Evolutionary conservation across 2,888 invertebrate genomes (phyloP), one percentile per base, ranked within the genome.

Genomic region (Phalera bucephala): DNA sequence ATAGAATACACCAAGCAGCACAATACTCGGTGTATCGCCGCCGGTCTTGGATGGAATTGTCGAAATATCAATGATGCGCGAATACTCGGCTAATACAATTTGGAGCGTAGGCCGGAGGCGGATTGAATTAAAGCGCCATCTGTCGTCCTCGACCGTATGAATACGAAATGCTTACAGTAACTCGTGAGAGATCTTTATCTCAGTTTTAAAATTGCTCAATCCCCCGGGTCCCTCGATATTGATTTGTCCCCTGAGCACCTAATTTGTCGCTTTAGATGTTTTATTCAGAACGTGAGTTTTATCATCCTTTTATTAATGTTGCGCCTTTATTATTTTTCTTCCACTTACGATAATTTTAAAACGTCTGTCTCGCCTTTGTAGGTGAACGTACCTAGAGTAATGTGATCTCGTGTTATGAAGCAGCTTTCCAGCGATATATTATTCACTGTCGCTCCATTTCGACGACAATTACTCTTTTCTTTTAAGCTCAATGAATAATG

Each of bases 51-150:
- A 77, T 72, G 65, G 58, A 85, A 80, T 80, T 76, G 83, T 82
- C 80, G 80, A 88, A 89, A 90, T 88, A 86, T 88, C 89, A 87
- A 85, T 87, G 89, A 89, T 86, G 87, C 87, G 85, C 82, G 90
- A 87, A 87, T 82, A 78, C 81, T 80, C 73, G 70, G 72, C 72
- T 90, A 90, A 89, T 85, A 75, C 73, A 85, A 89, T 90, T 90
- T 87, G 79, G 69, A 78, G 78, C 82, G 78, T 77, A 84, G 83
- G 82, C 87, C 83, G 74, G 80, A 81, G 88, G 84, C 85, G 74
- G 72, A 87, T 88, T 82, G 84, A 80, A 87, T 88, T 89, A 89
- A 83, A 85, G 80, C 73, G 80, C 80, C 89, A 89, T 89, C 89
- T 89, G 89, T 81, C 88, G 81, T 71, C 70, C 77, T 74, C 78